A percentile compares a stretch with the other conserved stretches of the same genome.
Evolutionary conservation across 2,888 invertebrate genomes (phyloP).

Genomic region (Stratiomys singularior): DNA sequence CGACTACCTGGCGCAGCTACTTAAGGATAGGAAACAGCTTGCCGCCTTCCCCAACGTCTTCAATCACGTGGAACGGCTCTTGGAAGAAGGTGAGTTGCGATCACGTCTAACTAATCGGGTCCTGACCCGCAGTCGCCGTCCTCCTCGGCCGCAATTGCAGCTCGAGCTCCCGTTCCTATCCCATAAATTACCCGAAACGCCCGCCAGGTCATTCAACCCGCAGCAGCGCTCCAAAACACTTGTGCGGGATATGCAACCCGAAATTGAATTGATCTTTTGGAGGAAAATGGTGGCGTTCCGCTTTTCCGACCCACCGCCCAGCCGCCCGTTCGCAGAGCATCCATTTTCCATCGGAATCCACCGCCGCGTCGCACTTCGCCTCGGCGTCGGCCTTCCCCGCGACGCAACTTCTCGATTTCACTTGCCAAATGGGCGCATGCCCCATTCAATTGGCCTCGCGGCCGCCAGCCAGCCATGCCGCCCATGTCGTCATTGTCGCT

Average conservation of each 20-base stretch:
- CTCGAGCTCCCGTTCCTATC: not conserved
- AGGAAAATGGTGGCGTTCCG: not conserved
- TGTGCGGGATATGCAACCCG: too few species aligned
- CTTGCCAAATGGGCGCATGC: constrained; percentile 51
- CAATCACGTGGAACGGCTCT: constrained; percentile 97
- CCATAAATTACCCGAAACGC: not conserved
- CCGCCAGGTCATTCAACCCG: constrained; percentile 11
- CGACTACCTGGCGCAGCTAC: constrained; percentile 99
- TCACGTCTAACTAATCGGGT: not conserved
- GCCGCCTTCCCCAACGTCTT: constrained; percentile 99
- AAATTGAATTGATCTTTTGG: not conserved
- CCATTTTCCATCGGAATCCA: not conserved
- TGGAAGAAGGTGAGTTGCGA: constrained; percentile 92
- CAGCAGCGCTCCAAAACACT: not conserved
- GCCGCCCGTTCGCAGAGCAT: constrained; percentile 1
- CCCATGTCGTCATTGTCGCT: not conserved
- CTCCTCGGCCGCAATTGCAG: not conserved
- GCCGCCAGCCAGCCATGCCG: not conserved
- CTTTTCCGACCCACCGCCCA: not conserved
- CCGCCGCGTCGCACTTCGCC: not conserved
- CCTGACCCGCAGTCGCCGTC: not conserved
- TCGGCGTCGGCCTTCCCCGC: not conserved
- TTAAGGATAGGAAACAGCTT: constrained; percentile 99
- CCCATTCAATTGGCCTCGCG: not conserved
- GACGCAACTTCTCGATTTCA: constrained; percentile 50